Base-by-base conservation (phyloP, 1,140 invertebrate genomes). In the Thaumatotibia leucotreta region DNA sequence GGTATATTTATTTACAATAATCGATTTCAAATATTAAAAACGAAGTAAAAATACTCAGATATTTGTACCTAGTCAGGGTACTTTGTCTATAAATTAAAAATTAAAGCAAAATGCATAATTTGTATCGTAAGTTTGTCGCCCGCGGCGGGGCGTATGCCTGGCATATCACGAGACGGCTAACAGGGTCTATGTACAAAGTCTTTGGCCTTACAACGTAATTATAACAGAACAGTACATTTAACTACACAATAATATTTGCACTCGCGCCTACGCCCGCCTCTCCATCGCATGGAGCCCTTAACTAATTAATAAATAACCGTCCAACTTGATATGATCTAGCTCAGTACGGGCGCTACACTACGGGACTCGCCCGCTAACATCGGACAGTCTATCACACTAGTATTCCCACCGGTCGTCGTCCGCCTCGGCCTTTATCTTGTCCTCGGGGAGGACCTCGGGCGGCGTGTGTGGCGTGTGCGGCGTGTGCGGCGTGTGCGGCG, bases 371-470 rank as follows among this genome's bases (percentile, higher is more conserved):
- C 66, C 66, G 65, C 61, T 66, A 66, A 72, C 69, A 69, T 66
- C 70, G 64, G 62, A 50, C 50, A 63, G 65, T 63, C 52, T 66
- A 63, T 63, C 61, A 64, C 66, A 62, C 50, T 82, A 92, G 75
- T 92, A 91, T 70, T 92, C 91, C 91, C 91, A 92, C 71, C 86
- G 77, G 77, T 91, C 89, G 76, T 91, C 84, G 45, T 91, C 88
- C 64, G 78, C 77, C 70, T 92, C 88, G 39, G 87, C 79, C 74
- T 92, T 91, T 29, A 91, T 87, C 62, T 89, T 86, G 69, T 89
- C 86, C 63, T 90, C 89, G 50, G 82, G 74, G 20, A 89, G 80
- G 22, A 88, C 79, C 52, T 83, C 74, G 22, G 80, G 75, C 17
- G 64, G 80, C 54, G 76, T 73, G 69, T 66, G 77, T 8, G 69